Conservation (phyloP, 2,888 invertebrate genomes). For the Acronicta aceris region DNA sequence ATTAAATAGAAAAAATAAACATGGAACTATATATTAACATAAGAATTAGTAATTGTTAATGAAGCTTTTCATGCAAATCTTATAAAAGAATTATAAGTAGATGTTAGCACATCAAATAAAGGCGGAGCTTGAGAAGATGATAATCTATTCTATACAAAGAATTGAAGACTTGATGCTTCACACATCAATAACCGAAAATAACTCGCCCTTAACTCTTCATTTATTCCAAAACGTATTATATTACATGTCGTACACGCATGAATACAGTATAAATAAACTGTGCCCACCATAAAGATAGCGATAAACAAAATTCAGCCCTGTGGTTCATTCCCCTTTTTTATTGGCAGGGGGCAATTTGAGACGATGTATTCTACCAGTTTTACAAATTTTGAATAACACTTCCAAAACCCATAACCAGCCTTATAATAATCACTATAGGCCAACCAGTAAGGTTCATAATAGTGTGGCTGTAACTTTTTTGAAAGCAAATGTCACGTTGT, state of each 20-base stretch:
- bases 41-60: slow-evolving; percentile 12
- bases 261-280: slow-evolving; percentile 85
- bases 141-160: slow-evolving; percentile 40
- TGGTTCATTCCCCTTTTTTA: slow-evolving; percentile 85
- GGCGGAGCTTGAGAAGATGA: slow-evolving; percentile 3
- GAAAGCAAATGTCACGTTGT: slow-evolving; percentile 61
- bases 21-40: slow-evolving; percentile 25
- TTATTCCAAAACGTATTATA: slow-evolving; percentile 82
- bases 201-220: slow-evolving; percentile 76
- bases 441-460: slow-evolving; percentile 56
- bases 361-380: slow-evolving; percentile 83
- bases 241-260: slow-evolving; percentile 83
- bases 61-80: slow-evolving; percentile 2
- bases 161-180: slow-evolving; percentile 40
- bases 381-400: slow-evolving; percentile 60
- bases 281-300: slow-evolving; percentile 86
- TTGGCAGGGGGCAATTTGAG: slow-evolving; percentile 87
- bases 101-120: slow-evolving; percentile 23
- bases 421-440: slow-evolving; percentile 45
- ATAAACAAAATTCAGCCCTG: slow-evolving; percentile 87
- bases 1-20: too few species aligned
- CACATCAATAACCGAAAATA: slow-evolving; percentile 60
- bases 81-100: slow-evolving; percentile 7
- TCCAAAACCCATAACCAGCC: slow-evolving; percentile 26
- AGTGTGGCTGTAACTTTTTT: slow-evolving; percentile 24